Conservation (phyloP, 2,797 vertebrate genomes). For the Tragopan temminckii region DNA sequence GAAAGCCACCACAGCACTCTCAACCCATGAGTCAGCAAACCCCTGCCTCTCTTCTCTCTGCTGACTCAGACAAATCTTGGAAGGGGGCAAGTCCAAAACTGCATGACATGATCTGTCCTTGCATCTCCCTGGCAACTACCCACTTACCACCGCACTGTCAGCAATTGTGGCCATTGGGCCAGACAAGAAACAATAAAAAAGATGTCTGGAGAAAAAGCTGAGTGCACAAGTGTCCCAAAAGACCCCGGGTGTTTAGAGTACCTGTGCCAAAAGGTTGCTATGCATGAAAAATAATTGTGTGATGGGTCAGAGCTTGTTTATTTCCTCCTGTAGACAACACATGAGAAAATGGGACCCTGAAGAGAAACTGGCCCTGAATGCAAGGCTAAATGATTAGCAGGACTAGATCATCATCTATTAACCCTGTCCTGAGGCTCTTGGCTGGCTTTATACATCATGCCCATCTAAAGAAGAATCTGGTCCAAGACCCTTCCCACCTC, state of each 20-base stretch:
- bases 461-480: background rate
- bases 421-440: background rate
- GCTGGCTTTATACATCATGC: background rate
- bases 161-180: background rate
- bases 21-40: background rate
- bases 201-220: conserved; percentile 30
- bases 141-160: conserved; percentile 6
- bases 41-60: background rate
- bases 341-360: background rate
- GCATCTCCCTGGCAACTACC: background rate
- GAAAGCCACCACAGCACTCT: background rate
- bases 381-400: background rate
- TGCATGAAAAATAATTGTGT: background rate
- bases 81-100: background rate
- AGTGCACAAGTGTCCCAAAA: background rate
- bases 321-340: background rate
- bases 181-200: conserved; percentile 46
- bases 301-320: background rate
- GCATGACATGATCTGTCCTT: background rate
- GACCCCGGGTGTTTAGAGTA: background rate
- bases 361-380: background rate
- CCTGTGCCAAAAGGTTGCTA: background rate
- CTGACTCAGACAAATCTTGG: background rate
- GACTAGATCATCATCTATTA: background rate
- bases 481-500: background rate